phyloP scores from a whole-genome alignment of 2,113 vertebrate species.

The Dolichallabes microphthalmus region DNA sequence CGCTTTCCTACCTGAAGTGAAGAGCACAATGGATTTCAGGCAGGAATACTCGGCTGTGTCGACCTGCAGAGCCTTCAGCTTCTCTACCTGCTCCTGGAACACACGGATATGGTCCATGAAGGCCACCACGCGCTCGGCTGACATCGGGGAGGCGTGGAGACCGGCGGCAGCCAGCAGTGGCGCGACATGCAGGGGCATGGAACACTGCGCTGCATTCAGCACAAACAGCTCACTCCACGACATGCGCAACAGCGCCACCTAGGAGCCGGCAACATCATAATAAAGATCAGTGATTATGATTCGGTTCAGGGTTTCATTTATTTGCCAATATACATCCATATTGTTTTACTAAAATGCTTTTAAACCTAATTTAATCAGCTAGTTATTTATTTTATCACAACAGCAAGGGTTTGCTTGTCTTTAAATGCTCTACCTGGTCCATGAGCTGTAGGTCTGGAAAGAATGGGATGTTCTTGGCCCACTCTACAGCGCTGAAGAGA shows the following conservation, averaged over 20 bases:
- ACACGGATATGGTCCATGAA: constrained; percentile 88
- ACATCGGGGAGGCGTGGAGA: constrained; percentile 82
- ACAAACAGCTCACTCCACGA: constrained; percentile 87
- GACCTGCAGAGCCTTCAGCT: constrained; percentile 82
- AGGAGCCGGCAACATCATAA: background rate
- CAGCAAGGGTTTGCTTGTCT: background rate
- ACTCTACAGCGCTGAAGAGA: constrained; percentile 84
- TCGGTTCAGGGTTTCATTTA: background rate
- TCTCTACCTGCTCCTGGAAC: constrained; percentile 86
- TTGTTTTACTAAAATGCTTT: background rate
- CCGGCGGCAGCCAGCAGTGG: constrained; percentile 81
- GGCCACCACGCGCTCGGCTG: constrained; percentile 79
- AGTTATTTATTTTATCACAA: background rate
- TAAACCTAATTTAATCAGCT: background rate
- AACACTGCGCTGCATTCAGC: constrained; percentile 82
- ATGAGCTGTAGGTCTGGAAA: constrained; percentile 83
- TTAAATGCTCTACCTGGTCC: constrained; percentile 70
- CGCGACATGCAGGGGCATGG: constrained; percentile 80
- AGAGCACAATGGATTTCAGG: constrained; percentile 82
- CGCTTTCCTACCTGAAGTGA: constrained; percentile 77
- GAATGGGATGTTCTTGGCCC: constrained; percentile 88
- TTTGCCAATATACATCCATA: no score
- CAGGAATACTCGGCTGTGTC: constrained; percentile 84
- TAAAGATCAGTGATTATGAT: background rate
- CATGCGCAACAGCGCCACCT: constrained; percentile 81